A percentile compares a stretch with the other conserved stretches of the same genome.
These are phyloP conservation scores for Drosophila pectinifera DNA, from an alignment of 1,140 invertebrate genomes.

Conservation along the genomic window DNA sequence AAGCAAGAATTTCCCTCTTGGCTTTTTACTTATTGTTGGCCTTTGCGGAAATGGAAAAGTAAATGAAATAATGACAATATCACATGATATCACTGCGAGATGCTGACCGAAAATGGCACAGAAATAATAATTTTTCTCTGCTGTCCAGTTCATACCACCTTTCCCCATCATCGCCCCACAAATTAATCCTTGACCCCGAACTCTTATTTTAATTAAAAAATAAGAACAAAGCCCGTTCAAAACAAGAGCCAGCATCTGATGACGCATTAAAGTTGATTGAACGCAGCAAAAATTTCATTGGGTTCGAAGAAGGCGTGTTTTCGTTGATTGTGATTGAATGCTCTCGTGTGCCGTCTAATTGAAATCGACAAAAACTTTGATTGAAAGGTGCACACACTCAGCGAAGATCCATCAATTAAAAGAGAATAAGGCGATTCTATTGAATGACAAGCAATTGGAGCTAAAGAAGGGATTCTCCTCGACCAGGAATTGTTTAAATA, in stretches of 20 bases:
- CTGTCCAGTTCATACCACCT: slow-evolving; percentile 2
- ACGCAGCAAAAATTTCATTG: slow-evolving; percentile 15
- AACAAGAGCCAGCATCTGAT: slow-evolving; percentile 8
- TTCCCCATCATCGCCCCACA: slow-evolving; percentile 12
- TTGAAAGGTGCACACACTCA: slow-evolving; percentile 59
- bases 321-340: slow-evolving; percentile 41
- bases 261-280: slow-evolving; percentile 67
- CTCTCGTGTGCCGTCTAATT: slow-evolving; percentile 51
- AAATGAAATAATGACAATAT: slow-evolving; percentile 63
- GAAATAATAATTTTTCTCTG: slow-evolving; percentile 15
- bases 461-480: not conserved
- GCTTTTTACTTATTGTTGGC: slow-evolving; percentile 14
- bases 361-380: slow-evolving; percentile 69
- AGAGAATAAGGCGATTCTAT: slow-evolving; percentile 7
- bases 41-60: slow-evolving; percentile 51
- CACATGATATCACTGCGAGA: not conserved
- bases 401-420: slow-evolving; percentile 2
- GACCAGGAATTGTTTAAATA: slow-evolving; percentile 12
- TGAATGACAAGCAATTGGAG: slow-evolving; percentile 24
- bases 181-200: slow-evolving; percentile 80
- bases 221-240: slow-evolving; percentile 15
- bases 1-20: slow-evolving; percentile 11
- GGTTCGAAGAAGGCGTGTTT: slow-evolving; percentile 42
- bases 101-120: slow-evolving; percentile 20
- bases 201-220: slow-evolving; percentile 70